Base-by-base conservation (phyloP, 2,797 vertebrate species). In the Gila robusta region DNA sequence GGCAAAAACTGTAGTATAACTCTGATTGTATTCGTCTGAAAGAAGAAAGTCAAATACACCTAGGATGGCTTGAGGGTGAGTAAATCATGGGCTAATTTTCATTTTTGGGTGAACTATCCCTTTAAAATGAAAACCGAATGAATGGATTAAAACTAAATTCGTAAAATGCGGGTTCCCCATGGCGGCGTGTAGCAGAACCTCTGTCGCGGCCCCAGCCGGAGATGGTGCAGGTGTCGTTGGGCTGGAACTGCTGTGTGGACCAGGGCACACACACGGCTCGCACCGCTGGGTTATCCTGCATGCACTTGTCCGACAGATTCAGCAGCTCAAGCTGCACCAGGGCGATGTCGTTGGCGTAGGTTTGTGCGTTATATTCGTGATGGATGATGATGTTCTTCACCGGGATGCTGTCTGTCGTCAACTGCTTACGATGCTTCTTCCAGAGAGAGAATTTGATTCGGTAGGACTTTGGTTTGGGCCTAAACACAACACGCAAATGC, bases 311-410 rank as follows among this genome's bases (percentile, higher is more conserved):
- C 0, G 2, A 6, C 0, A 12, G 6, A 0, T 12, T 89, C 0
- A 81, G 87, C n/a, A 92, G 92, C 90, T 90, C 37, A 87, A 98
- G 88, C 91, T 97, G 88, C 62, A 99, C 62, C 92, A 99, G 93
- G 70, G 98, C 98, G 23, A 99, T 98, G 94, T 99, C 98, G 28
- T 99, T 98, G 92, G 96, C 89, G 0, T 97, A 98, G 0, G 91
- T 96, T 52, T 3, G 12, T 0, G 94, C 49, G 2, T 95, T 91
- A 79, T 96, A 99, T 0, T 89, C 72, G 21, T 96, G 94, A 71
- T 99, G 98, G 88, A 98, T 93, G 89, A 91, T 91, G 39, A 99
- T 88, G 26, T 85, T 90, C 0, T 94, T 88, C 6, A 96, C 90
- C 0, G 1, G 82, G 41, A 93, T 91, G 1, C 96, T 92, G 28